A percentile compares a stretch with the other conserved stretches of the same genome.
These are phyloP conservation scores for Silurus asotus DNA, from an alignment of 2,113 vertebrate genomes.

Conservation along the genomic window DNA sequence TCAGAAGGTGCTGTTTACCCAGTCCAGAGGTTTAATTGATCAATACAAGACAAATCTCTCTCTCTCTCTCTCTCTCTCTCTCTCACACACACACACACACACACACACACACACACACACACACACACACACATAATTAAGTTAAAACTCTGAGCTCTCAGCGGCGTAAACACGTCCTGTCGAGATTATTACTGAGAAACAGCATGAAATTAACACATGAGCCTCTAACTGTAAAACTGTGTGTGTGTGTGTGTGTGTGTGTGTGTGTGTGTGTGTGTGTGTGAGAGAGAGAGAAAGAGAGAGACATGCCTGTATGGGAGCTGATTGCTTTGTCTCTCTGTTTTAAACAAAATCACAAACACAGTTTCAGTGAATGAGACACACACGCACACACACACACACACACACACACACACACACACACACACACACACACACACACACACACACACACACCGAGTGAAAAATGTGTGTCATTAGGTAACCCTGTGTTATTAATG, in stretches of 20 bases:
- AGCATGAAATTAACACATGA: constrained; percentile 57
- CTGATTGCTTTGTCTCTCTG: constrained; percentile 37
- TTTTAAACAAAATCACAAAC: not conserved
- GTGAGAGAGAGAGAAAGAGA: not conserved
- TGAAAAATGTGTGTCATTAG: constrained; percentile 6
- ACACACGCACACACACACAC: not conserved
- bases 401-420: not conserved
- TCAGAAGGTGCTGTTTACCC: not conserved
- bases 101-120: constrained; percentile 13
- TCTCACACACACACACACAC: not conserved
- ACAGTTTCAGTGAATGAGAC: not conserved
- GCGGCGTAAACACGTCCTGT: not conserved
- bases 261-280: not conserved
- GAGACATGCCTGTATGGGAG: not conserved
- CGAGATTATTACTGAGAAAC: constrained; percentile 51
- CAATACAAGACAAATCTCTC: not conserved
- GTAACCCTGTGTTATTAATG: constrained; percentile 2
- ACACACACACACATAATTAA: constrained; percentile 54
- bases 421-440: not conserved
- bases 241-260: constrained; percentile 10
- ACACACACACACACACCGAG: not conserved
- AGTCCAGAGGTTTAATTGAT: not conserved
- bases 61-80: not conserved
- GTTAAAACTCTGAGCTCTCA: constrained; percentile 35
- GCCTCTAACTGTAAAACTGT: constrained; percentile 52